Conservation (phyloP, 2,888 invertebrate species). For the Pterostichus niger region DNA sequence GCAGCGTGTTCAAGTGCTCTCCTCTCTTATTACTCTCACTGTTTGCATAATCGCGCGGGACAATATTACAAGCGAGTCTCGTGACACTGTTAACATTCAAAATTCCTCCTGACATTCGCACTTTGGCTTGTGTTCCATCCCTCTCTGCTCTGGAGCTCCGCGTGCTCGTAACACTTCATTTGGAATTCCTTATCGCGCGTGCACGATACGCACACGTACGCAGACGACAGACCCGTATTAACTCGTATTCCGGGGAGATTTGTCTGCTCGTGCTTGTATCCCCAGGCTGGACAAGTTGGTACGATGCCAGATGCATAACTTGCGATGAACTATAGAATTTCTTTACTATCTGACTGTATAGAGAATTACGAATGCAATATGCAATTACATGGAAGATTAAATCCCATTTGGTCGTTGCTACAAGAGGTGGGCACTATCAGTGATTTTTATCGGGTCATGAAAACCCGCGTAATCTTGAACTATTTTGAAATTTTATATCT, state of each 20-base stretch:
- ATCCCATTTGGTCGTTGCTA: no score
- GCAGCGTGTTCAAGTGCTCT: background rate
- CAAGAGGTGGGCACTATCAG: no score
- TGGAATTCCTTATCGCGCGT: constrained; percentile 56
- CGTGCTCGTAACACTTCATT: constrained; percentile 6
- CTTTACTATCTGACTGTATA: no score
- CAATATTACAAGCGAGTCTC: constrained; percentile 7
- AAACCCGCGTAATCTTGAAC: no score
- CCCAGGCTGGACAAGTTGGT: background rate
- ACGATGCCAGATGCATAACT: background rate
- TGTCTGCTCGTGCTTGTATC: background rate
- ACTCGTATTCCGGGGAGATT: background rate
- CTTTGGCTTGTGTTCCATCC: background rate
- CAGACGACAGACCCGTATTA: constrained; percentile 12
- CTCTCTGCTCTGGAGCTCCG: background rate
- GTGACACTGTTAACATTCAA: constrained; percentile 27
- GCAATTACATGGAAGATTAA: no score
- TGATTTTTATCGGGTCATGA: no score
- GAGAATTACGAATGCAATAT: no score
- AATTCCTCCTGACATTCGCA: constrained; percentile 36
- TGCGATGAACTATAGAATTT: no score
- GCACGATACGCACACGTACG: constrained; percentile 12
- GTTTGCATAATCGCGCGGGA: constrained; percentile 22
- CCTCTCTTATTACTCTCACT: background rate
- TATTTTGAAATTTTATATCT: no score